Evolutionary conservation across 2,797 vertebrate genomes (phyloP), one percentile per base, ranked within the genome.

Genomic region (Limnodromus scolopaceus): DNA sequence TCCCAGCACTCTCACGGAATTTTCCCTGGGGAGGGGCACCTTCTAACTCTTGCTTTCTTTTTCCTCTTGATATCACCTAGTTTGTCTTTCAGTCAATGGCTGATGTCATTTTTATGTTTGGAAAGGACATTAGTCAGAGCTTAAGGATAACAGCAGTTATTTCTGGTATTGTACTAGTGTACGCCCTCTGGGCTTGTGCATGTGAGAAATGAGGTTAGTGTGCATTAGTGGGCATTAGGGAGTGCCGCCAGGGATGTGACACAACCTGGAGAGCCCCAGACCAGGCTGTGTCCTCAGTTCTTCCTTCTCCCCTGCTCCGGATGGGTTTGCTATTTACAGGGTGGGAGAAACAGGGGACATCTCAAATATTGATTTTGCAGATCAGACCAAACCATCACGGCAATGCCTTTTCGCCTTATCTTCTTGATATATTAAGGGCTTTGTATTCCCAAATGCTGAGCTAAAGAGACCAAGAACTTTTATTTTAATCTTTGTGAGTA

Each of bases 51-150:
- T 1, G 28, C 22, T 43, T 91, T 45, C 49, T 75, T 68, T 81
- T 54, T 49, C 72, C 30, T 66, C 54, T 54, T 58, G 48, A 28
- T 41, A 72, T 28, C 54, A 54, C 19, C 12, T 19, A 27, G 19
- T 71, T 58, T 70, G 38, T 45, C 38, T 51, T 81, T 74, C 74
- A 34, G 27, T 58, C 77, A 79, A 18, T 24, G 30, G 43, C 1
- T 89, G 83, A 87, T 78, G 71, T 66, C 9, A 83, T 88, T 88
- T 54, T 87, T 66, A 8, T 43, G 41, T 91, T 91, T 86, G 66
- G 46, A 68, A 64, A 94, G 75, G 79, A 86, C 84, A 84, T 93
- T 64, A 93, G 80, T 90, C 94, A 95, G 77, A 86, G 51, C 6
- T 65, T n/a, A 57, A 78, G 27, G 24, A 23, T 65, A 48, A 14